phyloP scores from a whole-genome alignment of 1,140 invertebrate genomes.

The Aleiodes sp. region DNA sequence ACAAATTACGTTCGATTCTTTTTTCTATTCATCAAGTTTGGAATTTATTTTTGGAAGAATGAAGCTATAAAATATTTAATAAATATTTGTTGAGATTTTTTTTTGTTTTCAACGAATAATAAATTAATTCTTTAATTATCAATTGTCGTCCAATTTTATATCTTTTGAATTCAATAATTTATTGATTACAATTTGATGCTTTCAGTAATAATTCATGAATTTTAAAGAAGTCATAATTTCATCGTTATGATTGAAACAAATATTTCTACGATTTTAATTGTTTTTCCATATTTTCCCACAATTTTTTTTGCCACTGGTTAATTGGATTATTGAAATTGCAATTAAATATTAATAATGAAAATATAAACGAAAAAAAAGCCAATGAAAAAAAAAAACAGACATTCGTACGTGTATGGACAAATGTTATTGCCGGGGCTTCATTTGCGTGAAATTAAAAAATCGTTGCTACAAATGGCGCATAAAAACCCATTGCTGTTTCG shows the following conservation, averaged over 20 bases:
- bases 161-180: too few relatives aligned
- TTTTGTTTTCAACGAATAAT: too few relatives aligned
- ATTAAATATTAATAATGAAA: constrained; percentile 65
- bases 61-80: background rate
- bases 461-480: constrained; percentile 51
- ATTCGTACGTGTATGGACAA: background rate
- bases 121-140: too few relatives aligned
- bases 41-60: background rate
- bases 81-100: too few relatives aligned
- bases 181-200: too few relatives aligned
- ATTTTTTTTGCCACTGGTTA: background rate
- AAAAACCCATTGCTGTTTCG: constrained; percentile 39
- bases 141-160: too few relatives aligned
- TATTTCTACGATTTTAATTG: background rate
- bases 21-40: background rate
- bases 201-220: too few relatives aligned
- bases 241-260: too few relatives aligned
- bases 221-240: too few relatives aligned
- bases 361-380: constrained; percentile 35
- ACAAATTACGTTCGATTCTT: constrained; percentile 53
- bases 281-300: background rate
- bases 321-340: constrained; percentile 33
- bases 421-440: constrained; percentile 14
- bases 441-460: constrained; percentile 57
- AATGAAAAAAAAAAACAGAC: too few relatives aligned